Conservation (phyloP, 2,888 invertebrate genomes). For the Cryptus armator region DNA sequence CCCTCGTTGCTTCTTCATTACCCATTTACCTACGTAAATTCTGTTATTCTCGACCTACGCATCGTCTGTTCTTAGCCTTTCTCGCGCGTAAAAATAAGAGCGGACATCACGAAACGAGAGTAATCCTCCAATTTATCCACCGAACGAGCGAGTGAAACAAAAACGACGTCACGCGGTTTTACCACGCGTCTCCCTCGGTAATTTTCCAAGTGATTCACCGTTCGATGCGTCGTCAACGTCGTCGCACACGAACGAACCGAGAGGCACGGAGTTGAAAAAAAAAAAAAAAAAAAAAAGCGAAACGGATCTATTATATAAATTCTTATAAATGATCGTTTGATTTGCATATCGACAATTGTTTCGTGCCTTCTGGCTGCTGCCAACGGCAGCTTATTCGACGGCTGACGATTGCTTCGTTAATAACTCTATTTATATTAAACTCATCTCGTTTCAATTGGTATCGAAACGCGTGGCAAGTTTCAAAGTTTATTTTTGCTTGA, state of each 20-base stretch:
- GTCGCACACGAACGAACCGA: not conserved
- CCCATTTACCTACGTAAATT: constrained; percentile 38
- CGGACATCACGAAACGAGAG: not conserved
- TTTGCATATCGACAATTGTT: constrained; percentile 44
- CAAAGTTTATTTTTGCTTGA: constrained; percentile 70
- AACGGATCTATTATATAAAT: constrained; percentile 17
- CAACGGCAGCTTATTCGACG: constrained; percentile 4
- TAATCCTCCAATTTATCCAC: not conserved
- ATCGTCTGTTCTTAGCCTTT: not conserved
- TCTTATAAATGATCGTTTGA: constrained; percentile 33
- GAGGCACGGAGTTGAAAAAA: constrained; percentile 14
- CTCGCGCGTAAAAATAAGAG: not conserved
- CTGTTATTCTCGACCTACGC: constrained; percentile 27
- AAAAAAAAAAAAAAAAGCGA: constrained; percentile 25
- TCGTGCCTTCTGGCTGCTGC: not conserved
- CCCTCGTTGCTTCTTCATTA: constrained; percentile 4
- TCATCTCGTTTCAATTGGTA: constrained; percentile 55
- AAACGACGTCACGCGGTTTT: not conserved
- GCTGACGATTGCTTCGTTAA: constrained; percentile 23
- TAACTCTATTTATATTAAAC: not conserved
- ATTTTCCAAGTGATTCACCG: constrained; percentile 62
- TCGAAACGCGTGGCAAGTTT: constrained; percentile 62
- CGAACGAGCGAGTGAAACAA: not conserved
- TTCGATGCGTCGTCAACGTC: constrained; percentile 53
- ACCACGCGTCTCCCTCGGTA: constrained; percentile 37